These are phyloP conservation scores for Sorex fumeus DNA, from an alignment of 2,113 vertebrate species.

Conservation along the genomic window DNA sequence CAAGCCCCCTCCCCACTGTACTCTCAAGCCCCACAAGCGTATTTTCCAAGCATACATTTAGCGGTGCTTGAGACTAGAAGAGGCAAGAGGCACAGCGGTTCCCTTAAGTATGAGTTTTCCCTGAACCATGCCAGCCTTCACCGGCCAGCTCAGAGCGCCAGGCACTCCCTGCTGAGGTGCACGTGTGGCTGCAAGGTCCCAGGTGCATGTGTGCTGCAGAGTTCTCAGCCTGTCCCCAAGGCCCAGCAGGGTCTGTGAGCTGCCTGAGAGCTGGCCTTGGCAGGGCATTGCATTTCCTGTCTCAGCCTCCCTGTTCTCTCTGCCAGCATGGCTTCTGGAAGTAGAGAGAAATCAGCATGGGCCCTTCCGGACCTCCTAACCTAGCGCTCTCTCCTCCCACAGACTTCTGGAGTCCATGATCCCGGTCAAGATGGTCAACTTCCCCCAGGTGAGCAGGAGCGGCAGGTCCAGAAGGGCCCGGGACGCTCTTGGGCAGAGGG, in stretches of 20 bases:
- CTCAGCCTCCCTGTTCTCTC: not conserved
- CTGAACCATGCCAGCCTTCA: not conserved
- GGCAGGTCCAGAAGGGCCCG: not conserved
- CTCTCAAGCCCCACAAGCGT: not conserved
- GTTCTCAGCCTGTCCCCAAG: not conserved
- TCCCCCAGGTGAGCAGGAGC: constrained; percentile 94
- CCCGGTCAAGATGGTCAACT: constrained; percentile 96
- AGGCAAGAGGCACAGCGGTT: not conserved
- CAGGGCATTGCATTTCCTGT: not conserved
- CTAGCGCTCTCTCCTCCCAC: constrained; percentile 60
- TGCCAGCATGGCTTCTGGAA: constrained; percentile 15
- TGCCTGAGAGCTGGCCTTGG: constrained; percentile 11
- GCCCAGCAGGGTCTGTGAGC: not conserved
- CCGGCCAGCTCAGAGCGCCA: not conserved
- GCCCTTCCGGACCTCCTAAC: constrained; percentile 1
- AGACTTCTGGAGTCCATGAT: constrained; percentile 98
- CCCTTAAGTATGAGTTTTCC: constrained; percentile 13
- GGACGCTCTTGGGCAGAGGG: constrained; percentile 6
- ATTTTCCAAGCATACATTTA: constrained; percentile 41
- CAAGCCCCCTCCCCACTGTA: no score
- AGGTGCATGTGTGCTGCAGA: not conserved
- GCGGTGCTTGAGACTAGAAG: not conserved
- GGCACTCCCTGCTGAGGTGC: not conserved
- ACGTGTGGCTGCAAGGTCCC: no score
- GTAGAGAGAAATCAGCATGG: constrained; percentile 28